phyloP scores from a whole-genome alignment of 92 coral and sea anemone species.

The Siderastrea siderea region DNA sequence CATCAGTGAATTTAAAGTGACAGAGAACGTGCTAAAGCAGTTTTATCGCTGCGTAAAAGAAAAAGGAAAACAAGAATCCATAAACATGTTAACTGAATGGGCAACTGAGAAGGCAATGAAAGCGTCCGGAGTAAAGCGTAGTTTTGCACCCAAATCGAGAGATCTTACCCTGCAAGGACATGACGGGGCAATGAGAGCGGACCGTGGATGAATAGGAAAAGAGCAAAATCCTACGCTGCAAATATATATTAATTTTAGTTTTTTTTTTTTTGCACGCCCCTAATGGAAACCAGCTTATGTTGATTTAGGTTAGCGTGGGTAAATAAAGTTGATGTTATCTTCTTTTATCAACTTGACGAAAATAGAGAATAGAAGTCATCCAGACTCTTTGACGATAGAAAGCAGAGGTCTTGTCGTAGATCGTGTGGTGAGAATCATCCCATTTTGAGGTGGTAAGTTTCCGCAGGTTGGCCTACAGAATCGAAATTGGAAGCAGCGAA shows the following conservation, averaged over 20 bases:
- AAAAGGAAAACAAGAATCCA: neutral
- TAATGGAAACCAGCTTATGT: no score
- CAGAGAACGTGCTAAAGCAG: constrained; percentile 11
- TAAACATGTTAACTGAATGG: neutral
- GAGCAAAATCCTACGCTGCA: no score
- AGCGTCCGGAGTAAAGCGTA: no score
- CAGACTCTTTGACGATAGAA: neutral
- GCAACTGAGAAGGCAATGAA: neutral
- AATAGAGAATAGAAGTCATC: neutral
- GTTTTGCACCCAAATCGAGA: no score
- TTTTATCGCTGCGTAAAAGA: constrained; percentile 5
- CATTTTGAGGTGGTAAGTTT: constrained; percentile 24
- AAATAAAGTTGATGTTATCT: no score
- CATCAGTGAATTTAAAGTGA: constrained; percentile 22
- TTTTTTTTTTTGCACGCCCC: no score
- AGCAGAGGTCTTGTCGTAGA: neutral
- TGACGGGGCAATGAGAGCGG: no score
- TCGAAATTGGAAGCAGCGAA: constrained; percentile 52
- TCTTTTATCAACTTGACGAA: no score
- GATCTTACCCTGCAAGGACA: no score
- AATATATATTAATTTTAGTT: no score
- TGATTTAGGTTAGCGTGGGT: no score
- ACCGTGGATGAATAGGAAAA: no score
- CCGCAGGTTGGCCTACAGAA: constrained; percentile 20
- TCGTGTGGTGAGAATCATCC: constrained; percentile 16